These are phyloP conservation scores for Scortum barcoo DNA, from an alignment of 2,113 vertebrate species.

Conservation along the genomic window DNA sequence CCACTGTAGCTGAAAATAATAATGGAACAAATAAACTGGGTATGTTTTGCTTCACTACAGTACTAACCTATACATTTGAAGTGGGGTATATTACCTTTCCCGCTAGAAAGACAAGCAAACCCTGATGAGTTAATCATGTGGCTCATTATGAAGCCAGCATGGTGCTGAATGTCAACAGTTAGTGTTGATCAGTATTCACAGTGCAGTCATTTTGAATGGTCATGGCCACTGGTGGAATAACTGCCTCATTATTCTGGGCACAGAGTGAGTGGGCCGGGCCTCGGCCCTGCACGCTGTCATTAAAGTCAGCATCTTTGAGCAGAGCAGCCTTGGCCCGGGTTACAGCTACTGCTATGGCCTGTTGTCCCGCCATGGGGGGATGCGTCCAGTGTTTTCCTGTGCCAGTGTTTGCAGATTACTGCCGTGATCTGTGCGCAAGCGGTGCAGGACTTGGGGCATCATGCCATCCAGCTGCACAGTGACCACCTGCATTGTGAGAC, in stretches of 20 bases:
- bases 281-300: slow-evolving; percentile 35
- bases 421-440: slow-evolving; percentile 46
- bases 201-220: slow-evolving; percentile 58
- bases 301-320: slow-evolving; percentile 68
- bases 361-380: slow-evolving; percentile 43
- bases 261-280: slow-evolving; percentile 65
- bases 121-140: slow-evolving; percentile 66
- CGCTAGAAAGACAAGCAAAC: slow-evolving; percentile 46
- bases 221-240: slow-evolving; percentile 63
- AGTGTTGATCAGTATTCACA: slow-evolving; percentile 72
- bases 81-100: slow-evolving; percentile 15
- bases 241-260: slow-evolving; percentile 72
- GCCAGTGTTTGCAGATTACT: slow-evolving; percentile 64
- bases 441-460: slow-evolving; percentile 37
- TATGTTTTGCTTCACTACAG: background rate
- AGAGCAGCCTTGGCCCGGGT: slow-evolving; percentile 26
- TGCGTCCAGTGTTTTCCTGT: slow-evolving; percentile 33
- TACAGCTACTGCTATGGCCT: slow-evolving; percentile 36
- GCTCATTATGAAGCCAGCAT: slow-evolving; percentile 64
- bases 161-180: slow-evolving; percentile 69
- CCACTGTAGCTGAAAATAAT: background rate
- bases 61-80: slow-evolving; percentile 3
- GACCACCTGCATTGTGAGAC: slow-evolving; percentile 74
- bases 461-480: slow-evolving; percentile 56
- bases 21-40: background rate